Percentiles rank a stretch among this genome's conserved stretches.
These are phyloP conservation scores for Nomada hirtipes DNA, from an alignment of 2,888 invertebrate species.

Conservation along the genomic window DNA sequence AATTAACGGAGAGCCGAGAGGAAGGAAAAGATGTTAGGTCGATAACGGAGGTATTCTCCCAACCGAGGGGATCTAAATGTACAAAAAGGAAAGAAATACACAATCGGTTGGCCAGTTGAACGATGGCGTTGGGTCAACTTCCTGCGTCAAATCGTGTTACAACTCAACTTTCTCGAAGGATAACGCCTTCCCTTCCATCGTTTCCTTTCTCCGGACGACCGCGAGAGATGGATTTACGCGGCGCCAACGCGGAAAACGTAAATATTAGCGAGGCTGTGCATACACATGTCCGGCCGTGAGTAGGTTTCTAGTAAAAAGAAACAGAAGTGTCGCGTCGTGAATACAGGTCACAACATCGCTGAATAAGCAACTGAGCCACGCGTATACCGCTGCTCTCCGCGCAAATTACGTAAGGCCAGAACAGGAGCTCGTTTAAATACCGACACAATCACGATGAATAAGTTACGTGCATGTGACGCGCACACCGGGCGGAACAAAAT, in stretches of 20 bases:
- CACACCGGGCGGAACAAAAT: slow-evolving; percentile 32
- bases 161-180: slow-evolving; percentile 62
- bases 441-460: slow-evolving; percentile 65
- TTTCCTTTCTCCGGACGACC: slow-evolving; percentile 50
- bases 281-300: slow-evolving; percentile 33
- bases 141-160: slow-evolving; percentile 45
- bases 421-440: slow-evolving; percentile 82
- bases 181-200: slow-evolving; percentile 32
- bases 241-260: slow-evolving; percentile 60
- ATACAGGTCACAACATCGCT: slow-evolving; percentile 82
- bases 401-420: slow-evolving; percentile 81
- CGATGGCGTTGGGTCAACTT: slow-evolving; percentile 23
- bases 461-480: slow-evolving; percentile 42
- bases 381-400: slow-evolving; percentile 67
- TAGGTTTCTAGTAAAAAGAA: slow-evolving; percentile 74
- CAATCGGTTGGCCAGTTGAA: slow-evolving; percentile 21
- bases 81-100: not conserved
- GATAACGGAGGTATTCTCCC: slow-evolving; percentile 4
- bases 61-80: not conserved
- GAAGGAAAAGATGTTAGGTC: not conserved
- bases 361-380: slow-evolving; percentile 77
- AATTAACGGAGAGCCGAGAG: not conserved
- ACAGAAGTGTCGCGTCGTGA: slow-evolving; percentile 72
- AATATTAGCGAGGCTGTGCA: slow-evolving; percentile 25
- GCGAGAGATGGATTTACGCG: slow-evolving; percentile 53